Percentiles rank a stretch among this genome's conserved stretches.
These are phyloP conservation scores for Agrypnus murinus DNA, from an alignment of 2,888 invertebrate genomes.

Conservation along the genomic window DNA sequence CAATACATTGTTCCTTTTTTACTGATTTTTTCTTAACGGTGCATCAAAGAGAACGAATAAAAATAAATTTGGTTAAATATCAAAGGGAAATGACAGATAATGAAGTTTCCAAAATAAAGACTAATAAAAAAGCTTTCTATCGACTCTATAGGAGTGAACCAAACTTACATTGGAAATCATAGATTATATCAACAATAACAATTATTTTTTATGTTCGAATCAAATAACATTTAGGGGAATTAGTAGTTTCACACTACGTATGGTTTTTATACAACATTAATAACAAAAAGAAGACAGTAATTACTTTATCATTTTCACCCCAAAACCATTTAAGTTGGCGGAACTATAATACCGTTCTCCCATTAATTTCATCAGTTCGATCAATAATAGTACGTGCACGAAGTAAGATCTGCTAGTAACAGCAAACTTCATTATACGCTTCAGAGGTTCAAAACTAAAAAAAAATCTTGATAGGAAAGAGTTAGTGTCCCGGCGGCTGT, in stretches of 20 bases:
- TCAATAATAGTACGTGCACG: not conserved
- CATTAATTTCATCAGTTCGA: conserved; percentile 6
- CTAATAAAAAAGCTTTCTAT: not conserved
- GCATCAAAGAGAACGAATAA: not conserved
- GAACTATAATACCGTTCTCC: not conserved
- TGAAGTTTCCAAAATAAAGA: not conserved
- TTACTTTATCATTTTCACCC: too few relatives aligned
- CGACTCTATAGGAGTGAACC: too few relatives aligned
- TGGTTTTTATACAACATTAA: too few relatives aligned
- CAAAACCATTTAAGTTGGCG: not conserved
- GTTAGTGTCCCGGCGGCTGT: conserved; percentile 50
- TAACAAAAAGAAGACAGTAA: too few relatives aligned
- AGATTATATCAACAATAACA: too few relatives aligned
- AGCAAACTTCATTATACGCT: conserved; percentile 52
- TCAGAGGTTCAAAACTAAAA: conserved; percentile 45
- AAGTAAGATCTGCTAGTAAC: conserved; percentile 30
- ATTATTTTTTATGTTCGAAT: too few relatives aligned
- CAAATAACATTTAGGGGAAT: too few relatives aligned
- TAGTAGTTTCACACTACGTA: too few relatives aligned
- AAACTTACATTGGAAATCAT: too few relatives aligned
- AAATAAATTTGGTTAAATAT: not conserved
- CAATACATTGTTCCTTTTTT: conserved; percentile 4
- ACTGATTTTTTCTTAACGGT: not conserved
- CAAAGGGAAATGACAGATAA: not conserved
- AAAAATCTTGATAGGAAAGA: conserved; percentile 49